A percentile compares a stretch with the other conserved stretches of the same genome.
Conservation (phyloP, 1,140 invertebrate genomes). For the Bombus picipes region DNA sequence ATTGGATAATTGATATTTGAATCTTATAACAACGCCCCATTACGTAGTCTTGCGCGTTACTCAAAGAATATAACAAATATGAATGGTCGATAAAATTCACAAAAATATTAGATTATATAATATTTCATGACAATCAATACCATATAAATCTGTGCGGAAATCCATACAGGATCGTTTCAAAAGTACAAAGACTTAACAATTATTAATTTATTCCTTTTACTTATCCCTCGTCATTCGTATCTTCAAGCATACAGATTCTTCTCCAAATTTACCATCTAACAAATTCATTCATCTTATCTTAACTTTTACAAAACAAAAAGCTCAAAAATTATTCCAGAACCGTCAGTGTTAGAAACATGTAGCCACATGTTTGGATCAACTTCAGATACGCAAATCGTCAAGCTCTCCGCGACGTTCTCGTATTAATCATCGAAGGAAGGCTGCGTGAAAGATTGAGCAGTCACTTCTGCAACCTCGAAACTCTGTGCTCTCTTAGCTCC, state of each 20-base stretch:
- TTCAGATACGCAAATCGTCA: slow-evolving; percentile 69
- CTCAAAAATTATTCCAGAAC: too few relatives aligned
- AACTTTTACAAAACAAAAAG: too few relatives aligned
- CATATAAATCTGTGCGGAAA: too few relatives aligned
- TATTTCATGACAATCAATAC: too few relatives aligned
- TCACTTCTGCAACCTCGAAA: slow-evolving; percentile 52
- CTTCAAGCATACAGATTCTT: too few relatives aligned
- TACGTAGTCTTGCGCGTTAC: not conserved
- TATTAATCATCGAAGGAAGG: slow-evolving; percentile 70
- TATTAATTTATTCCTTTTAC: too few relatives aligned
- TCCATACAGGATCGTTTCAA: too few relatives aligned
- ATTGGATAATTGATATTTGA: not conserved
- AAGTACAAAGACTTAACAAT: too few relatives aligned
- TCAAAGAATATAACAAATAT: not conserved
- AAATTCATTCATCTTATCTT: too few relatives aligned
- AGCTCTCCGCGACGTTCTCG: slow-evolving; percentile 56
- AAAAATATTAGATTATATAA: not conserved
- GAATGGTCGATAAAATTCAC: not conserved
- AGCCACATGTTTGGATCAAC: slow-evolving; percentile 53
- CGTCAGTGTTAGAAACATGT: too few relatives aligned
- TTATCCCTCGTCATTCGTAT: too few relatives aligned
- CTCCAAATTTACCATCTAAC: too few relatives aligned
- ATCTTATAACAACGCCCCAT: not conserved
- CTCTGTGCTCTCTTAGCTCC: slow-evolving; percentile 29
- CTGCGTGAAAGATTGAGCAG: slow-evolving; percentile 56